phyloP scores from a whole-genome alignment of 1,140 invertebrate species.

The Tribolium castaneum region DNA sequence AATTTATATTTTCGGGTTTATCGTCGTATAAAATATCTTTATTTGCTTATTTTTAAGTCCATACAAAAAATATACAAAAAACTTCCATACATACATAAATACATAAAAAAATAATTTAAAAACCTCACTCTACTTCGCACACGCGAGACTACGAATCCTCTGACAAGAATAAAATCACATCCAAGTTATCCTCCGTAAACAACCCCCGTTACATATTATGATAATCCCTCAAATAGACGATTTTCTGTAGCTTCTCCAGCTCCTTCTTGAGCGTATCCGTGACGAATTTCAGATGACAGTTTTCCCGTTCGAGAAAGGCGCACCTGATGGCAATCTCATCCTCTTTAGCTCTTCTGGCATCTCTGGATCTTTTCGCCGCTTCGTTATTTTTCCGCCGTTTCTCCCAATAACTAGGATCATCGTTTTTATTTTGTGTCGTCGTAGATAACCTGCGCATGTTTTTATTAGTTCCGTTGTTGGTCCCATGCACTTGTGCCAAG shows the following conservation, averaged over 20 bases:
- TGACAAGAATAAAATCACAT: neutral
- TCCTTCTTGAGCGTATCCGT: conserved; percentile 65
- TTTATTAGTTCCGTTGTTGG: conserved; percentile 70
- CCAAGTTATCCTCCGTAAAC: neutral
- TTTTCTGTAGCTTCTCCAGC: conserved; percentile 45
- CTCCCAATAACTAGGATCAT: conserved; percentile 87
- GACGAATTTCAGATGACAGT: conserved; percentile 74
- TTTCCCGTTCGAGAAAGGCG: conserved; percentile 88
- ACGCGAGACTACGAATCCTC: neutral
- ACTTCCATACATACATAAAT: neutral
- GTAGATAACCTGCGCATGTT: conserved; percentile 70
- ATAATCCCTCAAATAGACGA: conserved; percentile 31
- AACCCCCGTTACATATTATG: neutral
- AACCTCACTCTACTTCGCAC: neutral
- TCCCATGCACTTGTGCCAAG: conserved; percentile 73
- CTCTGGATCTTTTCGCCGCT: conserved; percentile 93
- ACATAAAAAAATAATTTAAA: neutral
- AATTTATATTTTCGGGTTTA: neutral
- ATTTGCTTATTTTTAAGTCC: neutral
- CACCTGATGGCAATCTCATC: conserved; percentile 89
- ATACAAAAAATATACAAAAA: neutral
- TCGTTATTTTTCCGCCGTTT: conserved; percentile 93
- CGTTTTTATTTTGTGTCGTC: conserved; percentile 46
- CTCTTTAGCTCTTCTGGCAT: conserved; percentile 89
- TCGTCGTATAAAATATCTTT: neutral